Conservation (phyloP, 2,888 invertebrate genomes). For the Lycophotia porphyrea region DNA sequence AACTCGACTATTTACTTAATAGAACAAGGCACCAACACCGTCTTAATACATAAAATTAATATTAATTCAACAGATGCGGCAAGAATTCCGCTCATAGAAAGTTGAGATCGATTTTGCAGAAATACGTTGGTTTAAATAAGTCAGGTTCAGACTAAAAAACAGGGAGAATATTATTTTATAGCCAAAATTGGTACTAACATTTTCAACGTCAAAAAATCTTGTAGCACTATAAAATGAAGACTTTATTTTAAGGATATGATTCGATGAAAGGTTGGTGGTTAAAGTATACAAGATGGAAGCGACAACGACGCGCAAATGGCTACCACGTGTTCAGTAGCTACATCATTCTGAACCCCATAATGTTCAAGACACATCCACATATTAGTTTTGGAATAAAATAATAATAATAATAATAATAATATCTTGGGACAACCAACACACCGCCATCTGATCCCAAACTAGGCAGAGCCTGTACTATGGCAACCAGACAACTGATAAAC, state of each 20-base stretch:
- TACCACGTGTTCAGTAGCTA: no score
- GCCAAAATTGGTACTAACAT: background rate
- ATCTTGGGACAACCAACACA: no score
- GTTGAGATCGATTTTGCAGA: background rate
- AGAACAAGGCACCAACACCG: conserved; percentile 3
- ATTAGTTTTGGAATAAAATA: background rate
- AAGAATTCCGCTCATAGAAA: background rate
- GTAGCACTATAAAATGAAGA: background rate
- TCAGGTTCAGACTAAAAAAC: background rate
- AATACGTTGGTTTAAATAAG: background rate
- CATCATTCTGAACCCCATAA: no score
- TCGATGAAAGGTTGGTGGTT: background rate
- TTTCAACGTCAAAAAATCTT: background rate
- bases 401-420: no score
- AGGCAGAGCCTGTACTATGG: no score
- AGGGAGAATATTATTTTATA: background rate
- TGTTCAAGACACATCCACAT: background rate
- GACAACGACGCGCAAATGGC: no score
- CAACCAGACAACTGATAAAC: no score
- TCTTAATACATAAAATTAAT: conserved; percentile 7
- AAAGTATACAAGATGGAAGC: no score
- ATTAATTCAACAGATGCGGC: conserved; percentile 7
- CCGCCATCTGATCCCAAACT: no score
- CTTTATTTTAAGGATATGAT: background rate
- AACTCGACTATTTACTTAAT: conserved; percentile 13